A percentile compares a stretch with the other conserved stretches of the same genome.
Conservation (phyloP, 2,113 vertebrate genomes). For the Labrus mixtus region DNA sequence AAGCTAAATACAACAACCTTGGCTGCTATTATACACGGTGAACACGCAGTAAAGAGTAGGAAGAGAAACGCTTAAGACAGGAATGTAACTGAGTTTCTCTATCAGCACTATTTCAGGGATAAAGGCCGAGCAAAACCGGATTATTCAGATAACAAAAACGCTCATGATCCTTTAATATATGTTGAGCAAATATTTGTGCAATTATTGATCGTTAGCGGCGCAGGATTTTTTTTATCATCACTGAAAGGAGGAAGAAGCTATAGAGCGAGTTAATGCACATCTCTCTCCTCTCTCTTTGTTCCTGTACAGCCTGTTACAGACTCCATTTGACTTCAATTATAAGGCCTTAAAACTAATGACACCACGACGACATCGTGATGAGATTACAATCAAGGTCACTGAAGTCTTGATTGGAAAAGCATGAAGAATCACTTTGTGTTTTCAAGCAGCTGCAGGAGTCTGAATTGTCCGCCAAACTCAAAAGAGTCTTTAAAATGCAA, state of each 20-base stretch:
- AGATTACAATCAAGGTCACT: conserved; percentile 7
- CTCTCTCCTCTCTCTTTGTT: conserved; percentile 3
- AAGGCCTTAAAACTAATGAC: not conserved
- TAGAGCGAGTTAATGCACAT: not conserved
- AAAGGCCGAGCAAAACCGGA: not conserved
- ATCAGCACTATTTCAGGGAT: not conserved
- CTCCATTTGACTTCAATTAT: conserved; percentile 32
- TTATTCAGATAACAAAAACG: not conserved
- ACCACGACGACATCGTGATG: not conserved
- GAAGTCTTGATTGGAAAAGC: conserved; percentile 7
- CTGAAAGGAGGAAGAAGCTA: not conserved
- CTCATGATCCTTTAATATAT: not conserved
- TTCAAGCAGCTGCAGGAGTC: too few species aligned
- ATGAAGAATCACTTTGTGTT: not conserved
- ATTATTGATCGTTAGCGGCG: conserved; percentile 8
- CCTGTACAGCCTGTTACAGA: not conserved
- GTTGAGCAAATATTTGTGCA: conserved; percentile 13
- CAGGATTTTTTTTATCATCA: not conserved
- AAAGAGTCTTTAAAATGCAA: too few species aligned
- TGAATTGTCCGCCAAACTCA: too few species aligned
- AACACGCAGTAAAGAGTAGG: not conserved
- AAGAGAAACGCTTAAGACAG: not conserved
- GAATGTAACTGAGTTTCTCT: not conserved
- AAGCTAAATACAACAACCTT: not conserved
- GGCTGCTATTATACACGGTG: not conserved